Percentiles rank a stretch among this genome's conserved stretches.
Evolutionary conservation across 2,113 vertebrate genomes (phyloP).

Genomic region (Scalopus aquaticus): DNA sequence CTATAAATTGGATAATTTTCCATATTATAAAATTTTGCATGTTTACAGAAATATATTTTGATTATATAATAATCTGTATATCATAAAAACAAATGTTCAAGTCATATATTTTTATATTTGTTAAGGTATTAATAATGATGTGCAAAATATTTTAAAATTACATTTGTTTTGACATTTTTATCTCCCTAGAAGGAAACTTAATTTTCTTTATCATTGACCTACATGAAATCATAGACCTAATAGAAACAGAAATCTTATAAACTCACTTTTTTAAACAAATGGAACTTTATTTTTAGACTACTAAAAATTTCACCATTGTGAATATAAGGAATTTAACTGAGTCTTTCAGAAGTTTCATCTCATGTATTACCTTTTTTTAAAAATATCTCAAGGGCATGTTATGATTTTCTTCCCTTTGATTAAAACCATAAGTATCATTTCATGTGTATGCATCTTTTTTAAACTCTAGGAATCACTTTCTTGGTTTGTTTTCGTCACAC

Average conservation of each 20-base stretch:
- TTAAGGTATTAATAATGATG: conserved; percentile 1
- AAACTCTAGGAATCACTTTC: neutral
- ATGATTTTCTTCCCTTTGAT: neutral
- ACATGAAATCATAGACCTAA: neutral
- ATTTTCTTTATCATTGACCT: conserved; percentile 1
- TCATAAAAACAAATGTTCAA: neutral
- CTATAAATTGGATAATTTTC: neutral
- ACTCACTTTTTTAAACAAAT: neutral
- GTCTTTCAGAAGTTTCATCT: neutral
- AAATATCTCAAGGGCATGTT: neutral
- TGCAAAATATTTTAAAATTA: neutral
- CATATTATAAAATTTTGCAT: neutral
- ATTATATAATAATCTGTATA: neutral
- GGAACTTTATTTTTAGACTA: neutral
- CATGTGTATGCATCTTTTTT: neutral
- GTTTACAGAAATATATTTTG: conserved; percentile 3
- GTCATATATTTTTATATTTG: neutral
- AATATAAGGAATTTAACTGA: neutral
- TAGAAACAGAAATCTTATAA: neutral
- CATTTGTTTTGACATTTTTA: neutral
- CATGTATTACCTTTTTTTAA: neutral
- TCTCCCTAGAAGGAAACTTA: neutral
- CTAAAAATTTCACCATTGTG: neutral
- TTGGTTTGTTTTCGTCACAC: neutral
- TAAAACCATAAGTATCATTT: neutral